phyloP scores from a whole-genome alignment of 1,140 invertebrate genomes.

The Akabosia matsudoensis region DNA sequence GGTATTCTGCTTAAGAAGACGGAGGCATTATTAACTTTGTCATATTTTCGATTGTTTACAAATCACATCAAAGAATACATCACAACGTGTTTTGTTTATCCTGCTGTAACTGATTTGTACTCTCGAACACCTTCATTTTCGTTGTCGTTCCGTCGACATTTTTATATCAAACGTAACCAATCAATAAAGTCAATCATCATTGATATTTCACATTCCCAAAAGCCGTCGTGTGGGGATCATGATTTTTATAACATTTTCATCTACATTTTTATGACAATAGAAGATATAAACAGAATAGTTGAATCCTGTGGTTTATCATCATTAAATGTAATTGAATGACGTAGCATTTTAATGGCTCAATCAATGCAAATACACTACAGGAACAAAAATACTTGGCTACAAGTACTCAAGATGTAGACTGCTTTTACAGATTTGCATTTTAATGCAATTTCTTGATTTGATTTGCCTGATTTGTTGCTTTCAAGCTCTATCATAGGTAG shows the following conservation, averaged over 20 bases:
- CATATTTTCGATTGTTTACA: conserved; percentile 19
- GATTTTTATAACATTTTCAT: background rate
- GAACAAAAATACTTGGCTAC: background rate
- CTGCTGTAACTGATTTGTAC: background rate
- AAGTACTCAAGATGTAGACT: background rate
- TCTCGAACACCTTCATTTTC: background rate
- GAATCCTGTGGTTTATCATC: background rate
- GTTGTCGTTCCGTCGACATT: background rate
- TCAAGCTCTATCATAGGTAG: too few relatives aligned
- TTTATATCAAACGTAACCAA: background rate
- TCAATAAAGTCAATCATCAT: background rate
- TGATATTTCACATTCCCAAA: background rate
- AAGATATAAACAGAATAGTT: background rate
- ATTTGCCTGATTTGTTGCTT: background rate
- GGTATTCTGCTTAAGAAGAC: background rate
- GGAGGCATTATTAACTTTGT: background rate
- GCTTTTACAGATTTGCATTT: background rate
- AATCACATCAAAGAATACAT: background rate
- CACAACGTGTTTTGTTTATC: background rate
- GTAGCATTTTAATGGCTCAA: background rate
- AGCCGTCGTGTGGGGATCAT: background rate
- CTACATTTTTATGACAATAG: background rate
- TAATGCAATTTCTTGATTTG: background rate
- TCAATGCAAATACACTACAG: background rate
- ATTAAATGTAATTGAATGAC: background rate